Evolutionary conservation across 2,113 vertebrate species (phyloP), one percentile per base, ranked within the genome.

Genomic region (Amphiprion percula): DNA sequence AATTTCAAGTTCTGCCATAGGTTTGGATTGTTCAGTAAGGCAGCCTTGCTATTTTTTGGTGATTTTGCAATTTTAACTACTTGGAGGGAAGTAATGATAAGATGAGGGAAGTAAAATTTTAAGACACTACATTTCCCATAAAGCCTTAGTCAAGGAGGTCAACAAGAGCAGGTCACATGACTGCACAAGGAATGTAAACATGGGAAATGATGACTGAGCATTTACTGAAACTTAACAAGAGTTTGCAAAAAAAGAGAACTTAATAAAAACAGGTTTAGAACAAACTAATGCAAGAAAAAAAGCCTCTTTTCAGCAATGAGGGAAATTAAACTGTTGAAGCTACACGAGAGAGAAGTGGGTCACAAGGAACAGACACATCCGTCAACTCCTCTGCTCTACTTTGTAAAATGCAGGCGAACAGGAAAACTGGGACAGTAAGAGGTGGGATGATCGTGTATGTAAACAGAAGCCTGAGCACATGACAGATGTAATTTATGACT

Each of bases 141-240:
- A 46, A 64, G 39, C 56, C 19, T 19, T 33, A 8, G 41, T 41
- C 1, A 24, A 63, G 52, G 23, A 49, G 16, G 63, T 41, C 15
- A 68, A 26, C 50, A 39, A 19, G 47, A 74, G 50, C 12, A 68
- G 19, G 41, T 21, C 71, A 74, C 12, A 37, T 62, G 73, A 68
- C 54, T 33, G 68, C 39, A 62, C 71, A 82, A 77, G 77, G 53
- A 74, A 87, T 82, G 85, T 87, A 88, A 93, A 92, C 88, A 93
- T 12, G 12, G 50, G 46, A 69, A 68, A 83, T 78, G 82, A 75
- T 60, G 30, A 28, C 59, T 23, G 39, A 74, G 21, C 55, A 47
- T 26, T 55, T 15, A 39, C 50, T 54, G 46, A 61, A 63, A 49
- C 26, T 4, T 66, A 10, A 30, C 44, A 52, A 33, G 50, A 16